These are phyloP conservation scores for Nanger granti DNA, from an alignment of 2,113 vertebrate species.

Conservation along the genomic window DNA sequence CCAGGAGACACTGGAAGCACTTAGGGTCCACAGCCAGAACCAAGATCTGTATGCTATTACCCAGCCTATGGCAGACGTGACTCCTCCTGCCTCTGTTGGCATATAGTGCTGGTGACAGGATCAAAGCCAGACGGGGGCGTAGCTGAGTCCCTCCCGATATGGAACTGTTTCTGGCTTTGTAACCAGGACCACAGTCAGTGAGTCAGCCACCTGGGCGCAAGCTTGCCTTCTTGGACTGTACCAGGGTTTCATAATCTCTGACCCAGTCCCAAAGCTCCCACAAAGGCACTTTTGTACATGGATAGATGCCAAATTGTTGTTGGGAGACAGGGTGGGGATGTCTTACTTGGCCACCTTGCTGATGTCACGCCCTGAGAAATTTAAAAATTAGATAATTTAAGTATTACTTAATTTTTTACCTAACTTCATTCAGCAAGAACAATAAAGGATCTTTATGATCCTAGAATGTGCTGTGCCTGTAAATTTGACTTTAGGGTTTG, in stretches of 20 bases:
- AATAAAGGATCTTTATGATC: background rate
- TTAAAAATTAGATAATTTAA: background rate
- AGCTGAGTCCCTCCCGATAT: background rate
- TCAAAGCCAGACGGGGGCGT: background rate
- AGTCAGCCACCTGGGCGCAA: background rate
- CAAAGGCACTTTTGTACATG: background rate
- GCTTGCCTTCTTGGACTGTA: background rate
- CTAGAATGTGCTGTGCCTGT: background rate
- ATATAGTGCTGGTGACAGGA: background rate
- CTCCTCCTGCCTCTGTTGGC: background rate
- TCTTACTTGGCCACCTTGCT: background rate
- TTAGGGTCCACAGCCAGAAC: background rate
- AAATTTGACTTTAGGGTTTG: conserved; percentile 13
- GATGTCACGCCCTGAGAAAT: background rate
- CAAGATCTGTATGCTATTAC: background rate
- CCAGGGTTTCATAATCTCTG: background rate
- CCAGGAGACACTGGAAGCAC: background rate
- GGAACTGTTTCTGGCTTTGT: background rate
- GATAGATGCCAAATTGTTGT: background rate
- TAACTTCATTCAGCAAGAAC: background rate
- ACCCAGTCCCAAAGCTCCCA: background rate
- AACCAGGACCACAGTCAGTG: background rate
- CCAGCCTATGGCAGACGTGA: background rate
- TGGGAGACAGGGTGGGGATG: too few species aligned
- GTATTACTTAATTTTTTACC: background rate